A percentile compares a stretch with the other conserved stretches of the same genome.
phyloP scores from a whole-genome alignment of 1,140 invertebrate species.

The Zaprionus lachaisei region DNA sequence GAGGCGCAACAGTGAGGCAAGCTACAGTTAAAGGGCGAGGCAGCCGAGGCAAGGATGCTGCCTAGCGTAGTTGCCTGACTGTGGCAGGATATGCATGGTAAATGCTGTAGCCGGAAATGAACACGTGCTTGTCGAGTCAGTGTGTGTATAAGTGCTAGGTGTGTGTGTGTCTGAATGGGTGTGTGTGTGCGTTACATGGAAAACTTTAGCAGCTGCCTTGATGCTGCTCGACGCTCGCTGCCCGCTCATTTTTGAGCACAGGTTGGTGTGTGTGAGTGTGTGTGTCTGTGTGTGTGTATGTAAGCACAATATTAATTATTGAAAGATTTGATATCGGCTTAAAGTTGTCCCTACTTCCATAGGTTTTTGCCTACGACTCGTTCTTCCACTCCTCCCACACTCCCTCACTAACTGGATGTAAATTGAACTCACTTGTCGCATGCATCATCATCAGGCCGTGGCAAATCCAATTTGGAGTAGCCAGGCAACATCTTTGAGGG shows the following conservation, averaged over 20 bases:
- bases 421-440: constrained; percentile 74
- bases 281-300: constrained; percentile 38
- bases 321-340: constrained; percentile 80
- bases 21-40: constrained; percentile 23
- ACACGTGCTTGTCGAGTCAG: constrained; percentile 58
- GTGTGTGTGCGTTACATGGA: constrained; percentile 33
- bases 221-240: constrained; percentile 32
- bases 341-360: constrained; percentile 46
- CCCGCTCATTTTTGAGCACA: constrained; percentile 65
- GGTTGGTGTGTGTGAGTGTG: neutral
- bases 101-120: constrained; percentile 80
- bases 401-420: constrained; percentile 8
- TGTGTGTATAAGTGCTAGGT: constrained; percentile 7
- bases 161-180: constrained; percentile 1
- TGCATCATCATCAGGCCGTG: constrained; percentile 70
- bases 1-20: neutral
- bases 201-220: constrained; percentile 68
- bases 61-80: constrained; percentile 13
- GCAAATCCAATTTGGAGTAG: constrained; percentile 68
- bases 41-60: constrained; percentile 54
- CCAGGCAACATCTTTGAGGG: constrained; percentile 6
- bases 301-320: constrained; percentile 75
- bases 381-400: neutral
- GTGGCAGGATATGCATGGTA: constrained; percentile 76
- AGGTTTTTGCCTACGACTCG: too few relatives aligned